Conservation (phyloP, 2,797 vertebrate genomes). For the Heterohyrax brucei region DNA sequence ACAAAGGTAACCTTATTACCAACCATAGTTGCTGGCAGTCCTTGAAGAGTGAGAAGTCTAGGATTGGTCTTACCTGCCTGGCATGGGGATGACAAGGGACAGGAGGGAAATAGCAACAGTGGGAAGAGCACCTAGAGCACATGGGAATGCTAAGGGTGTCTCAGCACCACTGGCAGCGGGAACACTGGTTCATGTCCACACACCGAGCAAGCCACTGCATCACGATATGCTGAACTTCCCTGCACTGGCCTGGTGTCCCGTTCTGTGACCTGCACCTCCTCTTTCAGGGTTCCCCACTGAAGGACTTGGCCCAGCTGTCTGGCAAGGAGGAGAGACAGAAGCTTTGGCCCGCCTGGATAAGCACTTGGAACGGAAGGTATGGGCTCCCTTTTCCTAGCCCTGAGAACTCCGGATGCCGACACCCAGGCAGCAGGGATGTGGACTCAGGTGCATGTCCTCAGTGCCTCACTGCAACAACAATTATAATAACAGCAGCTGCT, state of each 20-base stretch:
- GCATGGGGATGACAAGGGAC: neutral
- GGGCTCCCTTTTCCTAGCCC: neutral
- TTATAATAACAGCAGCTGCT: neutral
- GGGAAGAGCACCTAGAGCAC: neutral
- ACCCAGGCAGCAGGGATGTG: neutral
- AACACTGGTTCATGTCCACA: neutral
- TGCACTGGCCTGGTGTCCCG: neutral
- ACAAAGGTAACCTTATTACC: slow-evolving; percentile 29
- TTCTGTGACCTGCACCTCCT: slow-evolving; percentile 20
- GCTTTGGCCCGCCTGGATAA: slow-evolving; percentile 96
- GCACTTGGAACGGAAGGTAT: slow-evolving; percentile 98
- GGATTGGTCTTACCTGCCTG: neutral
- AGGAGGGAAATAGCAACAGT: neutral
- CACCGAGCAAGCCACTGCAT: neutral
- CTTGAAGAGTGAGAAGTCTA: neutral
- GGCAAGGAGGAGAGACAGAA: slow-evolving; percentile 97
- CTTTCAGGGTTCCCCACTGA: slow-evolving; percentile 94
- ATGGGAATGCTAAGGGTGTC: neutral
- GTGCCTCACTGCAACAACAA: neutral
- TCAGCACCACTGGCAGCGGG: neutral
- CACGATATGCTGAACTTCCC: neutral
- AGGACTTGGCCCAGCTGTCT: slow-evolving; percentile 93
- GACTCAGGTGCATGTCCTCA: neutral
- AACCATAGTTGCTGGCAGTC: neutral
- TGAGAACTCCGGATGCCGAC: neutral